Evolutionary conservation across 2,797 vertebrate genomes (phyloP), one percentile per base, ranked within the genome.

Genomic region (Schizopygopsis malacanthus): DNA sequence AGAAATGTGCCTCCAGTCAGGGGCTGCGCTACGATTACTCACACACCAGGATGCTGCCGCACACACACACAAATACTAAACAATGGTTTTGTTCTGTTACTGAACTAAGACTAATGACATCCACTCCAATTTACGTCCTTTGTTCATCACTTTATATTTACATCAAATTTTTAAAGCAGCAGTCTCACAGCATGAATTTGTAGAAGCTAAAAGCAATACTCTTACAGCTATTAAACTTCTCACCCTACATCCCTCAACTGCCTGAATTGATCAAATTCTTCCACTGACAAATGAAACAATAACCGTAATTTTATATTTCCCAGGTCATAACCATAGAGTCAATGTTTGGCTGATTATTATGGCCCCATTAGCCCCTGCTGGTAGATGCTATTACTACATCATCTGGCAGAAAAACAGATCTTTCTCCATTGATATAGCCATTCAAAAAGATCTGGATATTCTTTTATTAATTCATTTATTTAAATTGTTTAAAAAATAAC

Each of bases 1-100:
- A 85, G 78, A 88, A 79, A 85, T 81, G 28, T 70, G 93, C 93
- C 93, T 94, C 81, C 88, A 93, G 94, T 92, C 88, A 90, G 87
- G 89, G 90, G 91, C 89, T 91, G 91, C 86, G 92, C 88, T 91
- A 88, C 91, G 90, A 92, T 93, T 93, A 93, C 92, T 95, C 93
- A 92, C 92, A 93, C 92, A 91, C 90, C 92, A 92, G 91, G 91
- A 92, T 87, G 90, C 86, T 87, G 47, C 45, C 25, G 4, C 41
- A 52, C 22, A 56, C 59, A 69, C 71, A 33, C 20, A 20, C 41
- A n/a, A 2, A 33, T 4, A 81, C 41, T n/a, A 75, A 75, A 73
- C 69, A 84, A 77, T 77, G 82, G 43, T 65, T 76, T 84, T 7
- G 37, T 84, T 77, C 73, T 50, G n/a, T 75, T 41, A 41, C 82